These are phyloP conservation scores for Pseudeuparius sepicola DNA, from an alignment of 2,888 invertebrate species.

Conservation along the genomic window DNA sequence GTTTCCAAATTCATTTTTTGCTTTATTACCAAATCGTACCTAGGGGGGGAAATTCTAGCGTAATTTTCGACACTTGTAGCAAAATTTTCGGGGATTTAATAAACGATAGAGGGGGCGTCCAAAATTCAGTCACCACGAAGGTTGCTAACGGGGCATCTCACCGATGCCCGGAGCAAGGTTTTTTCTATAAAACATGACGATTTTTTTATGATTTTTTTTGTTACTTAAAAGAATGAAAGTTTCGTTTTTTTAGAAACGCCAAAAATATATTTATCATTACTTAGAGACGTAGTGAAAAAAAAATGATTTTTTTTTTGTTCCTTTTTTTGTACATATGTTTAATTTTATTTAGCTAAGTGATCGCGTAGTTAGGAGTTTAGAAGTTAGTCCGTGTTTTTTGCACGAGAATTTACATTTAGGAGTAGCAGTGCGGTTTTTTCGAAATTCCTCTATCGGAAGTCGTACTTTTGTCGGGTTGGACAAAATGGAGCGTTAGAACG, in stretches of 20 bases:
- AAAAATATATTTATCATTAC: slow-evolving; percentile 39
- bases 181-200: slow-evolving; percentile 30
- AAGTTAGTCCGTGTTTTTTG: slow-evolving; percentile 24
- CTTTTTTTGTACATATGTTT: slow-evolving; percentile 28
- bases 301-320: slow-evolving; percentile 1
- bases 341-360: slow-evolving; percentile 26
- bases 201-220: slow-evolving; percentile 34
- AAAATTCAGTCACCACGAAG: no score
- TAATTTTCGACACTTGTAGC: no score
- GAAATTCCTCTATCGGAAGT: no score
- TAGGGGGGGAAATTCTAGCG: no score
- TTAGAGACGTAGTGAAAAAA: slow-evolving; percentile 29
- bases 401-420: slow-evolving; percentile 4
- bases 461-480: no score
- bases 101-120: no score
- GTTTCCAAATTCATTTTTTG: slow-evolving; percentile 16
- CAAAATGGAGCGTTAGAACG: no score
- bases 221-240: slow-evolving; percentile 39
- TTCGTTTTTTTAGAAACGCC: slow-evolving; percentile 40
- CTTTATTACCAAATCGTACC: slow-evolving; percentile 7
- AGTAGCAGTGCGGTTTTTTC: background rate
- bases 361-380: slow-evolving; percentile 22
- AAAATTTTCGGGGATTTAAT: slow-evolving; percentile 1
- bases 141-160: no score
- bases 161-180: no score